Conservation (phyloP, 2,113 vertebrate species). For the Archilochus colubris region DNA sequence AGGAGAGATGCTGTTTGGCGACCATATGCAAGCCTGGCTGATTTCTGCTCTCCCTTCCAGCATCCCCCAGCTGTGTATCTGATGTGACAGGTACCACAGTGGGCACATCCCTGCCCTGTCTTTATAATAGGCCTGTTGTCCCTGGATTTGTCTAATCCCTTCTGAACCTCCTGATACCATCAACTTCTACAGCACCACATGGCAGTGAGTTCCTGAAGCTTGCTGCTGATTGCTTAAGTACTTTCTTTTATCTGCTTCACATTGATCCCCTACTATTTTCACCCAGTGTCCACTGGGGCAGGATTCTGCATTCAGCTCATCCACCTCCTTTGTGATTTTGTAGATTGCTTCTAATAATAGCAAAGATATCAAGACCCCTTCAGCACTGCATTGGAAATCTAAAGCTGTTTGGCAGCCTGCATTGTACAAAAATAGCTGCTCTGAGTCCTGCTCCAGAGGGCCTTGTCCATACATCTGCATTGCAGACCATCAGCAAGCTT, state of each 20-base stretch:
- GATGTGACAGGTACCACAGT: not conserved
- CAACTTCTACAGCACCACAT: not conserved
- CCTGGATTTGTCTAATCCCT: not conserved
- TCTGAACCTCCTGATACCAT: not conserved
- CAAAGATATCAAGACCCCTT: not conserved
- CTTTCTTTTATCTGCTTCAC: conserved; percentile 6
- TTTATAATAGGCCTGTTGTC: conserved; percentile 4
- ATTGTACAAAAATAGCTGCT: conserved; percentile 2
- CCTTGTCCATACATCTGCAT: not conserved
- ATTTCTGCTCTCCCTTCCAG: not conserved
- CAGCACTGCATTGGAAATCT: not conserved
- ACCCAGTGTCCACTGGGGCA: not conserved
- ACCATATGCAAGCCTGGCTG: not conserved
- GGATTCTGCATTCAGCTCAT: not conserved
- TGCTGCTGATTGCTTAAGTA: not conserved
- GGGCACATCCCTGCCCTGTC: not conserved
- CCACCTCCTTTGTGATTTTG: not conserved
- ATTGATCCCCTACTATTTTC: not conserved
- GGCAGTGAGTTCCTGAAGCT: not conserved
- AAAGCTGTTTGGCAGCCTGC: not conserved
- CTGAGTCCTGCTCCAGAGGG: not conserved
- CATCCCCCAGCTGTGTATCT: not conserved
- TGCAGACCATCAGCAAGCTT: not conserved
- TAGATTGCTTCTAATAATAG: conserved; percentile 31
- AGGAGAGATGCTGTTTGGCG: not conserved